Percentiles rank a stretch among this genome's conserved stretches.
Evolutionary conservation across 37 sponge, comb jelly and placozoan species (phyloP).

Genomic region (Haliclona indistincta): DNA sequence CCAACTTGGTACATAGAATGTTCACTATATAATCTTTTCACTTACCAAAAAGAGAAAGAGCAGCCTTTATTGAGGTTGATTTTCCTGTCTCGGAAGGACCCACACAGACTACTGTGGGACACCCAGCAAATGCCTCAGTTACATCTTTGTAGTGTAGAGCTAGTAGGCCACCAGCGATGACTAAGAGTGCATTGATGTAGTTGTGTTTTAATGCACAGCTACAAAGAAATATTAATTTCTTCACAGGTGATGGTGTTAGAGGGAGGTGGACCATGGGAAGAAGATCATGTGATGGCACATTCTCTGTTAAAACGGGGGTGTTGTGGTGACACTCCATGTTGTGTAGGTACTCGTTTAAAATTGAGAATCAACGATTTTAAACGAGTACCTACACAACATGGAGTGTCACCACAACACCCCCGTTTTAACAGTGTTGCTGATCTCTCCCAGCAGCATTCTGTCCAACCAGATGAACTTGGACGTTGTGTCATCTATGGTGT

Average conservation of each 20-base stretch:
- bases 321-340: no score
- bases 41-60: conserved; percentile 3
- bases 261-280: neutral
- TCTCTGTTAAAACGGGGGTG: no score
- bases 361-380: no score
- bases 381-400: no score
- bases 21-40: no score
- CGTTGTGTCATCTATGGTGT: no score
- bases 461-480: no score
- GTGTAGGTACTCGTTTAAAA: no score
- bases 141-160: conserved; percentile 1
- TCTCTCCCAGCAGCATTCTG: conserved; percentile 5
- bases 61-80: conserved; percentile 1
- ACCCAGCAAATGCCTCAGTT: neutral
- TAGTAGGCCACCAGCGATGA: neutral
- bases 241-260: neutral
- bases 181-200: neutral
- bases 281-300: conserved; percentile 5
- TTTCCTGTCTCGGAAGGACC: conserved; percentile 30
- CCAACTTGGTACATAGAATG: no score
- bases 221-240: neutral
- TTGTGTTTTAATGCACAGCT: conserved; percentile 7
- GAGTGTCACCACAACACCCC: no score
- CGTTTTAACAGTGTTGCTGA: no score
- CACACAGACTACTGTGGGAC: conserved; percentile 9